phyloP scores from a whole-genome alignment of 2,888 invertebrate genomes.

The Amphipyra tragopoginis region DNA sequence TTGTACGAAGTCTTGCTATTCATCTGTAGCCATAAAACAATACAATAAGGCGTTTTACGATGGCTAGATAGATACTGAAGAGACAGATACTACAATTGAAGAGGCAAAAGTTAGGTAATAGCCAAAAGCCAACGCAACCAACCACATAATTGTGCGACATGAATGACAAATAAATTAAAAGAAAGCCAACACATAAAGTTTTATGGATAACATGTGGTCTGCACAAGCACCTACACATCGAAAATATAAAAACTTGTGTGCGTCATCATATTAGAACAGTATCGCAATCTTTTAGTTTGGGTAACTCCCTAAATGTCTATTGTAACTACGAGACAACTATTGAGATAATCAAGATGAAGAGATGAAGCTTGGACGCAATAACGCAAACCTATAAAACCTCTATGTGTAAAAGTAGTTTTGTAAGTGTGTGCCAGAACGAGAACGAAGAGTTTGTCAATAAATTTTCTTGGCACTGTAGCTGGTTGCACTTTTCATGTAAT shows the following conservation, averaged over 20 bases:
- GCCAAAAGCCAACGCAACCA: conserved; percentile 40
- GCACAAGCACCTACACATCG: conserved; percentile 16
- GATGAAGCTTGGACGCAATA: conserved; percentile 1
- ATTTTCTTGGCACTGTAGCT: conserved; percentile 7
- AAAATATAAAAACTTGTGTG: conserved; percentile 26
- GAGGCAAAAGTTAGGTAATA: conserved; percentile 30
- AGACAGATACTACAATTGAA: conserved; percentile 23
- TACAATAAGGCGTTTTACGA: conserved; percentile 25
- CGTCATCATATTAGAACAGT: conserved; percentile 18
- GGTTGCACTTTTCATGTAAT: background rate
- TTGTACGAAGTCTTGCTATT: conserved; percentile 9
- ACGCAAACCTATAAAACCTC: background rate
- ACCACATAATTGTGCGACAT: conserved; percentile 44
- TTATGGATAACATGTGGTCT: conserved; percentile 28
- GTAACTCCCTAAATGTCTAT: background rate
- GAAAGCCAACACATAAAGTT: conserved; percentile 39
- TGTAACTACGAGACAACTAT: background rate
- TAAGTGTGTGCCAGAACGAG: background rate
- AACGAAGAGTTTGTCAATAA: background rate
- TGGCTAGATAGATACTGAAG: background rate
- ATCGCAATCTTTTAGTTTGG: conserved; percentile 5
- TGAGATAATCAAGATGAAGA: background rate
- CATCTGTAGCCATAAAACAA: conserved; percentile 16
- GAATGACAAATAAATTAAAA: conserved; percentile 50
- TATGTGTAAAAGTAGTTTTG: background rate